These are phyloP conservation scores for Gnathonemus echidnorhynchus DNA, from an alignment of 2,113 vertebrate species.

Conservation along the genomic window DNA sequence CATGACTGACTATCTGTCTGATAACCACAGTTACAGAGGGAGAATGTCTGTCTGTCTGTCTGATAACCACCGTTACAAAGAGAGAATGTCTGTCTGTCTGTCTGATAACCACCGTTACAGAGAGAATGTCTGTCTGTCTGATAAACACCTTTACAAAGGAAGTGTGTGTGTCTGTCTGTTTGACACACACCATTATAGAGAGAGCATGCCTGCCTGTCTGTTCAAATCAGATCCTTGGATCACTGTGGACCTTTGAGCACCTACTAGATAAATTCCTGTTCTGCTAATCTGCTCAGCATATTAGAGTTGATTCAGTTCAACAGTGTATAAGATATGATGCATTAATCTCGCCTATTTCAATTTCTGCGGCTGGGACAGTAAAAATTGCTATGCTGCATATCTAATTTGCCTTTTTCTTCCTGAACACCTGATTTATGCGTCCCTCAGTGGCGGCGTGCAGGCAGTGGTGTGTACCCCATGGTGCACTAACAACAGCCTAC, in stretches of 20 bases:
- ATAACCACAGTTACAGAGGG: background rate
- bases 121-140: background rate
- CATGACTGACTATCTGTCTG: no score
- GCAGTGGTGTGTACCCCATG: slow-evolving; percentile 70
- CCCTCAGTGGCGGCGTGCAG: slow-evolving; percentile 70
- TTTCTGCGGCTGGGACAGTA: slow-evolving; percentile 81
- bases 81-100: background rate
- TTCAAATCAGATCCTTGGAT: slow-evolving; percentile 87
- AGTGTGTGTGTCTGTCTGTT: background rate
- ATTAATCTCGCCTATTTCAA: slow-evolving; percentile 90
- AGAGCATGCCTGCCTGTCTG: background rate
- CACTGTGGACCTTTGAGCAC: slow-evolving; percentile 76
- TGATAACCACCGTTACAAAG: background rate
- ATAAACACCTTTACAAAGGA: background rate
- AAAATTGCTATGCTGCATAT: slow-evolving; percentile 87
- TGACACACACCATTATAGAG: background rate
- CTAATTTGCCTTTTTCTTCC: slow-evolving; percentile 77
- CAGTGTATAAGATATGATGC: slow-evolving; percentile 84
- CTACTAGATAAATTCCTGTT: slow-evolving; percentile 86
- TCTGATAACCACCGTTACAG: background rate
- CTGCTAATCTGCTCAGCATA: slow-evolving; percentile 84
- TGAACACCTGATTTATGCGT: slow-evolving; percentile 90
- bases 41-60: background rate
- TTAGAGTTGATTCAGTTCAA: slow-evolving; percentile 87
- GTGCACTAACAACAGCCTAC: slow-evolving; percentile 89